phyloP scores from a whole-genome alignment of 1,140 invertebrate genomes.

The Tetramorium alpestre region DNA sequence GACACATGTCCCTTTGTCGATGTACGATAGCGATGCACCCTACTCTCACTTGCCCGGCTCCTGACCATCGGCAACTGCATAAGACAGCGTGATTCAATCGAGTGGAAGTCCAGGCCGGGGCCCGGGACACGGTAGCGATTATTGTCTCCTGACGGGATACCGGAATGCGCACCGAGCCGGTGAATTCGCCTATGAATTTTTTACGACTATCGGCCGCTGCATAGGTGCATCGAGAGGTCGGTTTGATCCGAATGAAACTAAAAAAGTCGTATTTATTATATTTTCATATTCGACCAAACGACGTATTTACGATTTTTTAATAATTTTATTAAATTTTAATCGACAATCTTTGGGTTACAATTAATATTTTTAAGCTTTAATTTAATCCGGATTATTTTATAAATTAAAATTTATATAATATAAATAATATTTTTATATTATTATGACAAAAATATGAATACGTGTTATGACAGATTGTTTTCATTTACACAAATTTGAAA shows the following conservation, averaged over 20 bases:
- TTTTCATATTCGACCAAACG: not conserved
- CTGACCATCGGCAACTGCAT: slow-evolving; percentile 65
- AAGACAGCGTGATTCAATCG: slow-evolving; percentile 75
- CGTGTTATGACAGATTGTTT: not conserved
- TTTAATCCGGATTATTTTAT: not conserved
- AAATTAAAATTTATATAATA: not conserved
- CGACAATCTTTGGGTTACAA: not conserved
- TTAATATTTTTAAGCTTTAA: not conserved
- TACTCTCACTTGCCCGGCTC: slow-evolving; percentile 53
- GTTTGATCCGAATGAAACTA: not conserved
- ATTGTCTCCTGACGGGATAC: slow-evolving; percentile 43
- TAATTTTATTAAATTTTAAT: not conserved
- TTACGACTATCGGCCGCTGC: slow-evolving; percentile 29
- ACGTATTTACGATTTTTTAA: not conserved
- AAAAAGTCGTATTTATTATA: not conserved
- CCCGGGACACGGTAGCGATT: slow-evolving; percentile 15
- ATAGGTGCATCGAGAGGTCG: not conserved
- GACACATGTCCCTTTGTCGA: slow-evolving; percentile 71
- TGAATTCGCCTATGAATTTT: slow-evolving; percentile 55
- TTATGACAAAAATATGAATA: not conserved
- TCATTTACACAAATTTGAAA: not conserved
- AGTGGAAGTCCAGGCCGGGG: slow-evolving; percentile 64
- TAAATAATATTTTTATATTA: not conserved
- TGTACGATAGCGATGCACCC: slow-evolving; percentile 63
- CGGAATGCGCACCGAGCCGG: slow-evolving; percentile 15